Evolutionary conservation across 2,797 vertebrate genomes (phyloP).

Genomic region (Silurus aristotelis): DNA sequence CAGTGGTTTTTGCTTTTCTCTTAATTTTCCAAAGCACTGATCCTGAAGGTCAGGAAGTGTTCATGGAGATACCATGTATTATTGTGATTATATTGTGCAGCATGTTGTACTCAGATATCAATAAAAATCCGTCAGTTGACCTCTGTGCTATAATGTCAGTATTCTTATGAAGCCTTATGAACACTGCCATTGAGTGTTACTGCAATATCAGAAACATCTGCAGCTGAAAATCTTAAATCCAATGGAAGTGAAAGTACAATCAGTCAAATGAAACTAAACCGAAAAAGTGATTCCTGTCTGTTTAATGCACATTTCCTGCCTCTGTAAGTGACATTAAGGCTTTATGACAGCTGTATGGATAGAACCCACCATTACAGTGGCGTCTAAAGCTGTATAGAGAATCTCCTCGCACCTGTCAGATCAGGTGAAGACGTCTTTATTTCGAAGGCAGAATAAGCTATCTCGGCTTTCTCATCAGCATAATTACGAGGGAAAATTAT

Average conservation of each 20-base stretch:
- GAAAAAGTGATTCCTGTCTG: no score
- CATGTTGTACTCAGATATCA: neutral
- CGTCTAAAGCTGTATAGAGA: neutral
- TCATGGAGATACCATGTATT: neutral
- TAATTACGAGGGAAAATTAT: slow-evolving; percentile 67
- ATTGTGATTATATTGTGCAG: neutral
- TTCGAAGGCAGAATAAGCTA: slow-evolving; percentile 55
- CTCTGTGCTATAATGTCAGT: neutral
- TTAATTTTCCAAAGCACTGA: neutral
- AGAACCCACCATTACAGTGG: neutral
- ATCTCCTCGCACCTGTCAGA: slow-evolving; percentile 22
- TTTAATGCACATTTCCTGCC: neutral
- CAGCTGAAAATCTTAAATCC: neutral
- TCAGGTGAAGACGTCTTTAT: slow-evolving; percentile 54
- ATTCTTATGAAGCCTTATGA: neutral
- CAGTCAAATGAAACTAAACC: no score
- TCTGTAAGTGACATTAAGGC: neutral
- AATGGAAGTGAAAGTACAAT: neutral
- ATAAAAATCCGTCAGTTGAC: neutral
- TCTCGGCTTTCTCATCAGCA: slow-evolving; percentile 57
- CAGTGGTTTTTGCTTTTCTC: no score
- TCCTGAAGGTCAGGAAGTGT: neutral
- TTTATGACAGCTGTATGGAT: neutral
- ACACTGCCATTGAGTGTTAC: neutral
- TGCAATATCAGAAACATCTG: no score